A percentile compares a stretch with the other conserved stretches of the same genome.
phyloP scores from a whole-genome alignment of 2,797 vertebrate species.

The Rhadinocentrus ornatus region DNA sequence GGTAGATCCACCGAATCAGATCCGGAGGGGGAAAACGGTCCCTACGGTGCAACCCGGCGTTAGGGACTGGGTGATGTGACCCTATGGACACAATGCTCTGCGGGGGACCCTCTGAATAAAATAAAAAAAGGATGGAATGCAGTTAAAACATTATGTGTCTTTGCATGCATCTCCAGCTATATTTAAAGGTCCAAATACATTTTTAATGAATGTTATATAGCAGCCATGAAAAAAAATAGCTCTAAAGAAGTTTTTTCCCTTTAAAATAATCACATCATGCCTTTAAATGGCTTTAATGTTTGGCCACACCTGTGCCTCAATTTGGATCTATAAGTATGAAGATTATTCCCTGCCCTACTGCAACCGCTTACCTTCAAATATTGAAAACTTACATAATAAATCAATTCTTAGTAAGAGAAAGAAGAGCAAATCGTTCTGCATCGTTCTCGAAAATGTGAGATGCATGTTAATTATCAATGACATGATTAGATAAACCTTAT shows the following conservation, averaged over 20 bases:
- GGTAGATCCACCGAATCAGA: constrained; percentile 67
- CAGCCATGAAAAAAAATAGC: not conserved
- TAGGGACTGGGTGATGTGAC: constrained; percentile 69
- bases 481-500: not conserved
- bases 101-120: constrained; percentile 66
- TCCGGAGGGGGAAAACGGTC: constrained; percentile 60
- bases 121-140: constrained; percentile 9
- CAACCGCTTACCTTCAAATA: not conserved
- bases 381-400: not conserved
- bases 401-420: not conserved
- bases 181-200: constrained; percentile 32
- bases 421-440: not conserved
- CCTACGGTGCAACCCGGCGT: constrained; percentile 50
- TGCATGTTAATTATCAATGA: not conserved
- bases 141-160: constrained; percentile 7
- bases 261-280: not conserved
- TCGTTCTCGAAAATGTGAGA: not conserved
- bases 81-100: constrained; percentile 81
- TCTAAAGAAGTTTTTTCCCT: not conserved
- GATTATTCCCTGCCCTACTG: not conserved
- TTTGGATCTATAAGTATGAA: not conserved
- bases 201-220: constrained; percentile 23
- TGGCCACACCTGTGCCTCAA: not conserved
- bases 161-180: constrained; percentile 7
- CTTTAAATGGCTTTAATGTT: not conserved